Evolutionary conservation across 2,888 invertebrate genomes (phyloP).

Genomic region (Drosophila seclusa): DNA sequence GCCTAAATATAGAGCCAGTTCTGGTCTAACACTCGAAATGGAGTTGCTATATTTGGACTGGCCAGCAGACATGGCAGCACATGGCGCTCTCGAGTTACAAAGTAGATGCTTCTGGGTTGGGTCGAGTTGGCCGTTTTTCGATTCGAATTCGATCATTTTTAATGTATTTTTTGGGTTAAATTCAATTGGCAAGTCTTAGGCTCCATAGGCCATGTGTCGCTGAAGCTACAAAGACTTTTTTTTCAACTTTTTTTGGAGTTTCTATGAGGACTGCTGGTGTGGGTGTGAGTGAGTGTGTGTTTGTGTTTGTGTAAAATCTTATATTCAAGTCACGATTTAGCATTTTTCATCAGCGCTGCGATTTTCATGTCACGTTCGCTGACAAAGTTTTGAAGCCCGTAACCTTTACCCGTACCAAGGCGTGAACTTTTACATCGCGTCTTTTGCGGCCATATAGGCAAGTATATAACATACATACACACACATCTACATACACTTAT

Average conservation of each 20-base stretch:
- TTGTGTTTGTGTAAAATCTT: conserved; percentile 13
- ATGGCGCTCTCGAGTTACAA: conserved; percentile 58
- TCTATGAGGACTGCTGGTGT: not conserved
- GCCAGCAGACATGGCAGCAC: conserved; percentile 24
- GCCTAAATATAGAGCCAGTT: conserved; percentile 61
- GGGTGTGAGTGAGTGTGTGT: not conserved
- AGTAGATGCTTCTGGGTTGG: not conserved
- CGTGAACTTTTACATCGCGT: conserved; percentile 58
- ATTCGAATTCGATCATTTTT: conserved; percentile 16
- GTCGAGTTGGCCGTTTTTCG: not conserved
- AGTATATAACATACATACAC: conserved; percentile 25
- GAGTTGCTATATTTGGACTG: conserved; percentile 57
- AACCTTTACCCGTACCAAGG: conserved; percentile 54
- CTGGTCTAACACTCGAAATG: conserved; percentile 36
- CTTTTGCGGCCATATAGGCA: conserved; percentile 54
- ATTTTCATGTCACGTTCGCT: conserved; percentile 83
- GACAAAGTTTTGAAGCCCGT: conserved; percentile 72
- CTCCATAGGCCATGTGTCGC: conserved; percentile 51
- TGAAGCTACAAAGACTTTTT: conserved; percentile 40
- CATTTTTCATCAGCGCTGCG: conserved; percentile 82
- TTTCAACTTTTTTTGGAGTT: conserved; percentile 9
- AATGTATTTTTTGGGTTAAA: conserved; percentile 28
- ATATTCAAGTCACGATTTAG: conserved; percentile 83
- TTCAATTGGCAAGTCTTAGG: conserved; percentile 54
- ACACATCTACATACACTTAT: conserved; percentile 4